Percentiles rank a stretch among this genome's conserved stretches.
These are phyloP conservation scores for Elmis aenea DNA, from an alignment of 2,888 invertebrate species.

Conservation along the genomic window DNA sequence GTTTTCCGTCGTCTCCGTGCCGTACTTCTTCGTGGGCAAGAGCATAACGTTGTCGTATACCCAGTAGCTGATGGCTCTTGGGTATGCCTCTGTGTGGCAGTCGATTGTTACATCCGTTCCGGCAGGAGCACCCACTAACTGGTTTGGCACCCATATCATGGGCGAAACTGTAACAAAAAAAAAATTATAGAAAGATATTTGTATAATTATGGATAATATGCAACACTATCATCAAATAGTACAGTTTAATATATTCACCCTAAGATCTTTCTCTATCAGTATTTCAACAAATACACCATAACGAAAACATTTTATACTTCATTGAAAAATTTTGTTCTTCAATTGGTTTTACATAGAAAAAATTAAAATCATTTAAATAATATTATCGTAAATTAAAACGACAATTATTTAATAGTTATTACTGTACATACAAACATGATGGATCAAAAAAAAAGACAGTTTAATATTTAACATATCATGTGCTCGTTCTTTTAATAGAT, in stretches of 20 bases:
- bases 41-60: constrained; percentile 87
- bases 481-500: too few species aligned
- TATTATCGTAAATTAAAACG: too few species aligned
- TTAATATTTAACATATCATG: too few species aligned
- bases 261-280: too few species aligned
- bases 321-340: too few species aligned
- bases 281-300: too few species aligned
- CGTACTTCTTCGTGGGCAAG: constrained; percentile 82
- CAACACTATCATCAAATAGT: neutral
- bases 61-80: constrained; percentile 90
- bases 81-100: constrained; percentile 90
- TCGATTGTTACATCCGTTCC: constrained; percentile 89
- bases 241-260: neutral
- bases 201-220: neutral
- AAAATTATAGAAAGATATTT: constrained; percentile 7
- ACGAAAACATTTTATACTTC: too few species aligned
- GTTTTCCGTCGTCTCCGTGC: constrained; percentile 76
- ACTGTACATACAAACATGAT: too few species aligned
- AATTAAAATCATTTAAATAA: too few species aligned
- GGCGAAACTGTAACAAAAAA: constrained; percentile 69
- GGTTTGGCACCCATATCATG: constrained; percentile 93
- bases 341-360: too few species aligned
- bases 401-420: too few species aligned
- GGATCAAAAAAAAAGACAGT: too few species aligned
- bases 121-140: constrained; percentile 84